Evolutionary conservation across 2,797 vertebrate species (phyloP), one percentile per base, ranked within the genome.

Genomic region (Anisognathus igniventris): DNA sequence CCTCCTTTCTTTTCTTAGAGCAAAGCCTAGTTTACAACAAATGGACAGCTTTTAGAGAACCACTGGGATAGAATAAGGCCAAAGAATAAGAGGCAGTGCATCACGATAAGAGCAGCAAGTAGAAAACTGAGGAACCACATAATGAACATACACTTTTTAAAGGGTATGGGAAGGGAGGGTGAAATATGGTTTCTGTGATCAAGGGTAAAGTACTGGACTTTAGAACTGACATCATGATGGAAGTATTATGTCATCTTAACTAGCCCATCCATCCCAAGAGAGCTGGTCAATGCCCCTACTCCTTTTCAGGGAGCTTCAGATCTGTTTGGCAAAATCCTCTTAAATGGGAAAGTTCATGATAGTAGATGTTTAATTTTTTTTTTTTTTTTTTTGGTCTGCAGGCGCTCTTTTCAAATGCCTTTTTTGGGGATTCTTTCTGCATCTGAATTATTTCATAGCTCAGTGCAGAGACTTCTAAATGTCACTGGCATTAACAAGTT

Each of bases 401-500:
- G 58, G 58, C 13, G 0, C 31, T 93, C 42, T 72, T 93, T 90
- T 90, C 61, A 90, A 90, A 88, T 40, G n/a, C 17, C 45, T 94
- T 44, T 95, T 95, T 71, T 40, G 71, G n/a, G 61, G 75, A 94
- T 89, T 89, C 42, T 93, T n/a, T 92, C 65, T 91, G 61, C 65
- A 44, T 73, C 68, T 95, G 84, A 96, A 92, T 95, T 96, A 95
- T 95, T 93, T 85, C 93, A 57, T 70, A 93, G 71, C 80, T 95
- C 88, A 77, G 39, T 72, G 64, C 65, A 80, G 81, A 87, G 81
- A 33, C 50, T 93, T 89, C 83, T 94, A 95, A 95, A 96, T 95
- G 90, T 87, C 96, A 95, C 60, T 93, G 94, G 92, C 93, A 92
- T 93, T 94, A 96, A 92, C 93, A 96, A 87, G 80, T 92, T 94